Base-by-base conservation (phyloP, 2,113 vertebrate genomes). In the Plecotus auritus region DNA sequence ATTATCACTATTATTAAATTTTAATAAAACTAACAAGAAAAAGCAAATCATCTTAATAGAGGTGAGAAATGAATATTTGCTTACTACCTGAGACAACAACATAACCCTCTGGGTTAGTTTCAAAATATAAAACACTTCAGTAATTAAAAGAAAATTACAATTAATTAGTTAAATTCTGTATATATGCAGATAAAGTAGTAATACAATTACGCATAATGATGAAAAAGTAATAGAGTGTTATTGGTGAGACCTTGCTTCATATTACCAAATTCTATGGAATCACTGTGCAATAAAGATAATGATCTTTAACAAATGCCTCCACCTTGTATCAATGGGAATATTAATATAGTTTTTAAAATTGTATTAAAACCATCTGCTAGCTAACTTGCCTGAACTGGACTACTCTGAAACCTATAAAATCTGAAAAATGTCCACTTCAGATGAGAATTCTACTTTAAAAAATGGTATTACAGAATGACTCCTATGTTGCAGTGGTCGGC, bases 121-220 rank as follows among this genome's bases (percentile, higher is more conserved):
- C 72, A 86, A 92, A 93, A 95, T 61, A 61, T 90, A 93, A 82
- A 94, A 82, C 73, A 90, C 87, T 94, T 87, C 84, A 89, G 90
- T 90, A 90, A 96, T 94, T 96, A 93, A 95, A 96, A 92, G 86
- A 90, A 95, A 95, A 93, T 92, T 66, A 90, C 32, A 91, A 87
- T 90, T 91, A 97, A 91, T 95, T 64, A 49, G 85, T 88, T 93
- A 80, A 40, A 81, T 90, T 94, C 73, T 89, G 23, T 89, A 70
- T 51, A 30, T 74, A 90, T 94, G 85, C 88, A 96, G 85, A 92
- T 95, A 95, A 88, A 83, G 51, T 40, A 85, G 72, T 64, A 74
- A 95, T 72, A 83, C 67, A 95, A 96, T 93, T 81, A 95, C 76
- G 30, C 69, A 23, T 85, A 93, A 92, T 83, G 82, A 94, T 95